phyloP scores from a whole-genome alignment of 2,113 vertebrate genomes.

The Sander vitreus region DNA sequence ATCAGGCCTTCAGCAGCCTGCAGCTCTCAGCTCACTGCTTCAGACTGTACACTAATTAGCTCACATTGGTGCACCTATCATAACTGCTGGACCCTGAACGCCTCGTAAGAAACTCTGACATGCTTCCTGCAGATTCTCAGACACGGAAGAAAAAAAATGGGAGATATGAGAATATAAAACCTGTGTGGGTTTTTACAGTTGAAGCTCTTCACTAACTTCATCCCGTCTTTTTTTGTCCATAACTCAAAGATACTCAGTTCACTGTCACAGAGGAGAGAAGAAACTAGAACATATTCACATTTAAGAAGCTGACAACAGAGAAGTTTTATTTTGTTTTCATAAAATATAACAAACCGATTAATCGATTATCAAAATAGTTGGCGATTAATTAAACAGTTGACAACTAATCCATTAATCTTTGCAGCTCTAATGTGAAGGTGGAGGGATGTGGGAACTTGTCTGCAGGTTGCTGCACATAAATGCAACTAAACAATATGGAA shows the following conservation, averaged over 20 bases:
- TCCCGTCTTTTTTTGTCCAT: too few relatives aligned
- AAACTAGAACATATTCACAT: too few relatives aligned
- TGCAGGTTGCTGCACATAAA: background rate
- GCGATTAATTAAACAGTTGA: too few relatives aligned
- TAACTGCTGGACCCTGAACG: slow-evolving; percentile 34
- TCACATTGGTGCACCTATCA: background rate
- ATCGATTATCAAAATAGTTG: too few relatives aligned
- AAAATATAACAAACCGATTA: too few relatives aligned
- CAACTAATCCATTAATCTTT: too few relatives aligned
- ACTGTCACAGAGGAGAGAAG: too few relatives aligned
- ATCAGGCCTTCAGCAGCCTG: slow-evolving; percentile 47
- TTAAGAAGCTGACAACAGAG: too few relatives aligned
- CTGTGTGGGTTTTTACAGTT: background rate
- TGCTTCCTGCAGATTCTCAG: background rate
- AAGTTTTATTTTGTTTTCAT: too few relatives aligned
- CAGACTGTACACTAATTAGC: slow-evolving; percentile 22
- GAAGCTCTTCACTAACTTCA: background rate
- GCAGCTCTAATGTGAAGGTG: background rate
- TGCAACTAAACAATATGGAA: background rate
- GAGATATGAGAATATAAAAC: too few relatives aligned
- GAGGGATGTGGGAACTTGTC: background rate
- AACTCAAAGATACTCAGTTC: too few relatives aligned
- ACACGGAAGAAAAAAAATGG: background rate
- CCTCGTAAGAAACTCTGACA: slow-evolving; percentile 9
- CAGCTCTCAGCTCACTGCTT: slow-evolving; percentile 18